These are phyloP conservation scores for Oedothorax gibbosus DNA, from an alignment of 1,140 invertebrate species.

Conservation along the genomic window DNA sequence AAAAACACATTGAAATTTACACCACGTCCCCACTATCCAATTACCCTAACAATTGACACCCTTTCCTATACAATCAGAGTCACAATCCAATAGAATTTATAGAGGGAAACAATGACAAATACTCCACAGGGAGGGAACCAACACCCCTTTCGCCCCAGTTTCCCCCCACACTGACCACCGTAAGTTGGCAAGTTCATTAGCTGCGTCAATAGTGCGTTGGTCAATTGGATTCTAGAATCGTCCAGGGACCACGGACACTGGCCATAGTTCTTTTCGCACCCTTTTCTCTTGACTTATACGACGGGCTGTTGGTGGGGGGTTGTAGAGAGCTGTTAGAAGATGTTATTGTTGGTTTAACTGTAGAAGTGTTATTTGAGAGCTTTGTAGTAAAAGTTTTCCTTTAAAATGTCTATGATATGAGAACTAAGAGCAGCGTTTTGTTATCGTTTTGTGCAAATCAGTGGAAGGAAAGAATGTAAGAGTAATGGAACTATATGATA, in stretches of 20 bases:
- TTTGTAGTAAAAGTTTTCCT: too few species aligned
- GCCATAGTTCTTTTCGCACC: constrained; percentile 28
- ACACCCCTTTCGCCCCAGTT: background rate
- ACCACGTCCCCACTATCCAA: background rate
- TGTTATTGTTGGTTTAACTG: too few species aligned
- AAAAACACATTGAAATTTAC: too few species aligned
- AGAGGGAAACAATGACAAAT: constrained; percentile 45
- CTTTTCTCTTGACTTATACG: constrained; percentile 18
- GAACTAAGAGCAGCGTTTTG: too few species aligned
- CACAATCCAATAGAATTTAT: background rate
- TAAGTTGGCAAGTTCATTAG: constrained; percentile 52
- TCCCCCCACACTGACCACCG: constrained; percentile 6
- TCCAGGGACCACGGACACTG: constrained; percentile 42
- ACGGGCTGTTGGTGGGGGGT: too few species aligned
- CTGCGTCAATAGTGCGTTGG: constrained; percentile 53
- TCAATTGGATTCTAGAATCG: constrained; percentile 58
- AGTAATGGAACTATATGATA: too few species aligned
- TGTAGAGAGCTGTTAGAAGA: too few species aligned
- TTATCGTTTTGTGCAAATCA: too few species aligned
- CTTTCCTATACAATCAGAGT: constrained; percentile 20
- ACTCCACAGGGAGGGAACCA: background rate
- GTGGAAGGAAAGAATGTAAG: too few species aligned
- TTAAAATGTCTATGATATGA: too few species aligned
- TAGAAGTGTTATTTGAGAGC: too few species aligned
- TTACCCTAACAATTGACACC: constrained; percentile 24